Evolutionary conservation across 2,113 vertebrate species (phyloP), one percentile per base, ranked within the genome.

Genomic region (Boleophthalmus pectinirostris): DNA sequence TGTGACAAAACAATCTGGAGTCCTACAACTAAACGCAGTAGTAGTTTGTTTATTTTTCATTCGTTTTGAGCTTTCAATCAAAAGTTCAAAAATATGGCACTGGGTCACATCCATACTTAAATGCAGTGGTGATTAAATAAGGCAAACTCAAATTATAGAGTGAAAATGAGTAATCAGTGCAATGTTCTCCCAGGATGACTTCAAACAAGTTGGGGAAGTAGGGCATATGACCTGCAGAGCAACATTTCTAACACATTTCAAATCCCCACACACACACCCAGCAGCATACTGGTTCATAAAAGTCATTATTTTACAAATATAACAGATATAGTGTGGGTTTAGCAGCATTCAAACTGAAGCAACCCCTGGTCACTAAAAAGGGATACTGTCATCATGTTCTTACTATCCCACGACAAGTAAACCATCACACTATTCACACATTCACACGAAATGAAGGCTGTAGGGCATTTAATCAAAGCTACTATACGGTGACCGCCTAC

Each of bases 201-300:
- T 82, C 70, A 33, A 79, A 81, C 83, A n/a, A 80, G 88, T 86
- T 85, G 49, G 35, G 11, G 56, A 71, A 70, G 43, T 16, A 47
- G 58, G 72, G 58, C 56, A 33, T n/a, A 13, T 2, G 45, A 49
- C 67, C 58, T 25, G 54, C 13, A 51, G 23, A 25, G 8, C 60
- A 11, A 63, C 2, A 1, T 51, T 33, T 51, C 18, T 74, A 5
- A 54, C 3, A 51, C 49, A 51, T 20, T 29, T 15, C 38, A 43
- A 43, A 43, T 11, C 3, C 21, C 18, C 61, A 12, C 61, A 38
- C 61, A 12, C 61, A 38, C 61, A 13, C 33, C 18, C 61, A 29
- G 57, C 29, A 58, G 4, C n/a, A 51, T 20, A 20, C 49, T 51
- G 49, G 18, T 16, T 51, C 49, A 51, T 20, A 51, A 51, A 51